Evolutionary conservation across 2,888 invertebrate genomes (phyloP).

Genomic region (Netelia inedita): DNA sequence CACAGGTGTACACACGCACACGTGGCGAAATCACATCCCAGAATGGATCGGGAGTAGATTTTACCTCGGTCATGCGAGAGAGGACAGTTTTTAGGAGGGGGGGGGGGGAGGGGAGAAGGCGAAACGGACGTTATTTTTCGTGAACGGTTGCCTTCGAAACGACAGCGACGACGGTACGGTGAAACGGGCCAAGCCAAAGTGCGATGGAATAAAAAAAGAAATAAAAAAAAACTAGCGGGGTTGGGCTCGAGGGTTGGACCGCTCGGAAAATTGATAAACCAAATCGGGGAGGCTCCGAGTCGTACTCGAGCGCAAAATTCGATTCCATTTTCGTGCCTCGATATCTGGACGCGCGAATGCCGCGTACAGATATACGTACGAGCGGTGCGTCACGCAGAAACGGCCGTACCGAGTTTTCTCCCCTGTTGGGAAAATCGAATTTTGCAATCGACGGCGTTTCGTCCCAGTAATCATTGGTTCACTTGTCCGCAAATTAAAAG

Average conservation of each 20-base stretch:
- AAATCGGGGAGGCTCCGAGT: constrained; percentile 63
- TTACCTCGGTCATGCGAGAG: constrained; percentile 43
- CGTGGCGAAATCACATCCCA: constrained; percentile 47
- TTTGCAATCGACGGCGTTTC: constrained; percentile 58
- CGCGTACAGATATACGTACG: not conserved
- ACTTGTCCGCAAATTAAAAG: constrained; percentile 59
- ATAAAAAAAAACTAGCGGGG: constrained; percentile 32
- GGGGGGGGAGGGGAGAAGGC: constrained; percentile 29
- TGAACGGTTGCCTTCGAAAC: constrained; percentile 63
- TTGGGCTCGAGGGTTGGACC: constrained; percentile 43
- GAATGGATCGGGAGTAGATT: constrained; percentile 24
- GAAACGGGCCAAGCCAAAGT: constrained; percentile 44
- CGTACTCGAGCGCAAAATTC: constrained; percentile 67
- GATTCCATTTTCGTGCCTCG: constrained; percentile 65
- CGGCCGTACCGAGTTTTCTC: constrained; percentile 45
- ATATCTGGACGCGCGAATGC: constrained; percentile 51
- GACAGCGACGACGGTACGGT: not conserved
- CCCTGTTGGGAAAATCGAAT: constrained; percentile 59
- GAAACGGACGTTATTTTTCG: constrained; percentile 66
- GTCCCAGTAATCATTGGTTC: constrained; percentile 61
- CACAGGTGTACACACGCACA: constrained; percentile 29
- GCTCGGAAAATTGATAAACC: constrained; percentile 70
- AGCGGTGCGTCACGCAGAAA: constrained; percentile 31
- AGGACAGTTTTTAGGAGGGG: constrained; percentile 42
- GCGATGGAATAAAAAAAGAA: constrained; percentile 42